These are phyloP conservation scores for Heliconius hortense DNA, from an alignment of 2,888 invertebrate species.

Conservation along the genomic window DNA sequence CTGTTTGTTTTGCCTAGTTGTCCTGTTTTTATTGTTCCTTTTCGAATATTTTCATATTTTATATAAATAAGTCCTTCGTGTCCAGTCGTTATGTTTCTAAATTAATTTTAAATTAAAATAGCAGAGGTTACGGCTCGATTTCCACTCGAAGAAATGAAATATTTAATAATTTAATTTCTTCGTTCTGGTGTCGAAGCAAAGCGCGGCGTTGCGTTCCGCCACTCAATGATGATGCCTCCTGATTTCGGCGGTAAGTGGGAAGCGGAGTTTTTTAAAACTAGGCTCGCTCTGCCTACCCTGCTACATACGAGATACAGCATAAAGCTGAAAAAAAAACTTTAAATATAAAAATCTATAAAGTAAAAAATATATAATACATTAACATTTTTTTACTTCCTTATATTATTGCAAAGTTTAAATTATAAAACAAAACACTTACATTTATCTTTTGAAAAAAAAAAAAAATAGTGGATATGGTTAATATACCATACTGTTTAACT, in stretches of 20 bases:
- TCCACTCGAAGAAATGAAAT: not conserved
- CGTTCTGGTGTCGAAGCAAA: not conserved
- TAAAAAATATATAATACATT: no score
- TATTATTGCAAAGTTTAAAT: no score
- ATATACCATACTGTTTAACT: not conserved
- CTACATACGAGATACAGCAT: no score
- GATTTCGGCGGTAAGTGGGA: no score
- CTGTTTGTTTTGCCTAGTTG: constrained; percentile 34
- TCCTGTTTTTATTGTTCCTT: constrained; percentile 20
- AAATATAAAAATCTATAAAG: no score
- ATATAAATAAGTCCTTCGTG: not conserved
- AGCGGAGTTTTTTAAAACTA: no score
- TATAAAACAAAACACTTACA: no score
- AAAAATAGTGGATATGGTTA: no score
- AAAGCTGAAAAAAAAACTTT: no score
- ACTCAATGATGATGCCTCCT: not conserved
- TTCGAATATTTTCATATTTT: constrained; percentile 7
- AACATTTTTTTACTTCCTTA: no score
- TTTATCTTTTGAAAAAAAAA: not conserved
- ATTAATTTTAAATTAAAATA: not conserved
- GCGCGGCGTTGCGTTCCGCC: not conserved
- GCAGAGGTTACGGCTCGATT: no score
- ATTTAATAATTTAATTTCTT: not conserved
- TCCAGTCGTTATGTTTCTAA: not conserved
- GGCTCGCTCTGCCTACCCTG: no score